Base-by-base conservation (phyloP, 2,888 invertebrate species). In the Drosophila cyrtoloma region DNA sequence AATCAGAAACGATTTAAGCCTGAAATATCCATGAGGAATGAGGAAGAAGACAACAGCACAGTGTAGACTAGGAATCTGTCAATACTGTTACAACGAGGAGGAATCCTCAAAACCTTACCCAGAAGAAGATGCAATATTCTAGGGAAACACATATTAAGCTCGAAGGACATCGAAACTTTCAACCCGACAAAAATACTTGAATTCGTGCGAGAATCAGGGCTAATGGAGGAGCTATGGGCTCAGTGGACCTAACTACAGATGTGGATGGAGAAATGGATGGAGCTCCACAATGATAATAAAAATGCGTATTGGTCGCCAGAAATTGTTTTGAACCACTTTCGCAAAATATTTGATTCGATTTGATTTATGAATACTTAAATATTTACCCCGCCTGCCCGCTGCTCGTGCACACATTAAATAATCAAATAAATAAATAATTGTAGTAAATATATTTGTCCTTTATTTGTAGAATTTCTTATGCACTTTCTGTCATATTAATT, bases 361-460 rank as follows among this genome's bases (percentile, higher is more conserved):
- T 22, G 3, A 22, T 22, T 22, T 22, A 22, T 22, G n/a, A 32
- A 22, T n/a, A 14, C 2, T 28, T 19, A 30, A 28, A 51, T 28
- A 28, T n/a, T 6, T 5, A n/a, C 28, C 3, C 12, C n/a, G n/a
- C 10, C 30, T 22, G 7, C 51, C 51, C 51, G 51, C 19, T 19
- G 5, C 32, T 12, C 6, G 2, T 33, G 32, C 14, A 33, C 1
- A n/a, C 4, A n/a, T 30, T 28, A 66, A 75, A 58, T 56, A 55
- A 63, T 58, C n/a, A 53, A 59, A 33, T 35, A 35, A 35, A 22
- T 32, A 14, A 56, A 35, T 55, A 35, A 35, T 58, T 76, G 65
- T 89, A 89, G 79, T 85, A 85, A 85, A 85, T 85, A 89, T 89
- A 85, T 89, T 89, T 89, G 85, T 87, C 84, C 84, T 85, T 85